These are phyloP conservation scores for Aphelocoma californica DNA, from an alignment of 2,797 vertebrate species.

Conservation along the genomic window DNA sequence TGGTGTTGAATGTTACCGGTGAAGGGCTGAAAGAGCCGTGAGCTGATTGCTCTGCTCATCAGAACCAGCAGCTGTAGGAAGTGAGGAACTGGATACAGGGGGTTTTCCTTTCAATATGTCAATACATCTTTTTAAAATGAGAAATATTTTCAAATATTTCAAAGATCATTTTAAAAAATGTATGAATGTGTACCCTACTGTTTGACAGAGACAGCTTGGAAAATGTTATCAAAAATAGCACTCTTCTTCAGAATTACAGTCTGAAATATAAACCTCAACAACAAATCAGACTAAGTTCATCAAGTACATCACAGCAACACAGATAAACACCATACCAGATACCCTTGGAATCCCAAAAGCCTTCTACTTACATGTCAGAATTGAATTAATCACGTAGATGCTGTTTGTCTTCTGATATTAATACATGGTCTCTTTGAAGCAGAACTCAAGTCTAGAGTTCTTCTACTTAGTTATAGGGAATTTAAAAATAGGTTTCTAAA, in stretches of 20 bases:
- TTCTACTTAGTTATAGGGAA: neutral
- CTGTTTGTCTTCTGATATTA: neutral
- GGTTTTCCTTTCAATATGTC: neutral
- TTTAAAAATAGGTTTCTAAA: neutral
- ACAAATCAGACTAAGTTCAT: neutral
- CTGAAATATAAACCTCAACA: neutral
- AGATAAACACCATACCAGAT: neutral
- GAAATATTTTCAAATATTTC: neutral
- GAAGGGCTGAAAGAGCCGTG: neutral
- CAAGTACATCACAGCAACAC: neutral
- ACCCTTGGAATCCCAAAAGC: neutral
- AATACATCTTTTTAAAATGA: neutral
- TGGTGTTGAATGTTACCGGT: neutral
- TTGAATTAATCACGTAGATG: neutral
- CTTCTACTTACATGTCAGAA: neutral
- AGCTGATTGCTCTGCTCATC: neutral
- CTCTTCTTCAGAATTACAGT: neutral
- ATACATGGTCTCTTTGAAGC: neutral
- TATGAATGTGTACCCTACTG: neutral
- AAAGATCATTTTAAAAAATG: neutral
- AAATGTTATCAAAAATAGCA: neutral
- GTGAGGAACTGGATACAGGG: fast-evolving
- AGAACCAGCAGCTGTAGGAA: neutral
- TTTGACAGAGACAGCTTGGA: neutral
- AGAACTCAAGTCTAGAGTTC: neutral